phyloP scores from a whole-genome alignment of 2,888 invertebrate species.

The Tethea ocularis region DNA sequence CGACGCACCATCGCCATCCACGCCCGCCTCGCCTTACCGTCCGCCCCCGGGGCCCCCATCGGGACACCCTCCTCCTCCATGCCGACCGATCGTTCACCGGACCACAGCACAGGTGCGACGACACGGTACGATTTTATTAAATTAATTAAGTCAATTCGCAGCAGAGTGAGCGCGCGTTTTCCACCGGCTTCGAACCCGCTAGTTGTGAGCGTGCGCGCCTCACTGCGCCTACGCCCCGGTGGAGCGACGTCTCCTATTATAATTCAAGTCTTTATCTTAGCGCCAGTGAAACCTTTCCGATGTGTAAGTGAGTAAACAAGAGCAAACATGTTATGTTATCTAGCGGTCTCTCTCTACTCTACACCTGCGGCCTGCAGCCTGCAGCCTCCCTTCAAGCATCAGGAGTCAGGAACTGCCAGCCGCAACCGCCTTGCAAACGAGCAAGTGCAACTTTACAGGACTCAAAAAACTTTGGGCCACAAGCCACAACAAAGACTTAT shows the following conservation, averaged over 20 bases:
- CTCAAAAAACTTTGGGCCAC: neutral
- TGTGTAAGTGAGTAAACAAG: constrained; percentile 17
- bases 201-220: constrained; percentile 21
- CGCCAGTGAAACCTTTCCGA: constrained; percentile 23
- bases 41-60: constrained; percentile 20
- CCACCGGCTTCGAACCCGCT: constrained; percentile 1
- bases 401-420: neutral
- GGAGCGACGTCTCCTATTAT: constrained; percentile 22
- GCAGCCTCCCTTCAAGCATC: too few relatives aligned
- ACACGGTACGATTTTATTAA: neutral
- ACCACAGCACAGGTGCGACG: neutral
- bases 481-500: neutral
- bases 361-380: too few relatives aligned
- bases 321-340: constrained; percentile 10
- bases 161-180: neutral
- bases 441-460: neutral
- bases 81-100: neutral
- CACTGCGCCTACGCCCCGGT: constrained; percentile 22
- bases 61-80: constrained; percentile 49
- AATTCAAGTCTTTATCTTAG: constrained; percentile 42
- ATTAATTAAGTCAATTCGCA: neutral
- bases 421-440: neutral
- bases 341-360: neutral
- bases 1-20: constrained; percentile 41
- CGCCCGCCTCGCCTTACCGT: constrained; percentile 20